A percentile compares a stretch with the other conserved stretches of the same genome.
Evolutionary conservation across 2,797 vertebrate genomes (phyloP).

Genomic region (Chaenodraco wilsoni): DNA sequence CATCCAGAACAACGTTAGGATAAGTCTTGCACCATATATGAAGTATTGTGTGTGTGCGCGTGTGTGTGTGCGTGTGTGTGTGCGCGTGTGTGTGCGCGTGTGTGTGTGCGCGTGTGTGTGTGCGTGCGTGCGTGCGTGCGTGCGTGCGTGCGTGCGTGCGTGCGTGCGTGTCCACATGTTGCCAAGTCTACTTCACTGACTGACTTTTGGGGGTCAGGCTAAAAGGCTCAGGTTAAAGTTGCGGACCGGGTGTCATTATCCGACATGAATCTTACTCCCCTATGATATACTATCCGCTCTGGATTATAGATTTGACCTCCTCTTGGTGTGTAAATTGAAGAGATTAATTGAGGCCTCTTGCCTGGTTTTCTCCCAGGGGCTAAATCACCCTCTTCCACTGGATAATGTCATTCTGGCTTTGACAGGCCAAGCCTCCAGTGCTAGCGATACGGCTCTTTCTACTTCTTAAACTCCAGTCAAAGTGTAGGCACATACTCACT

Average conservation of each 20-base stretch:
- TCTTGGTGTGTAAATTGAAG: conserved; percentile 57
- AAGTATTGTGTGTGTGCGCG: not conserved
- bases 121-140: no score
- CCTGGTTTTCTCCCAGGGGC: conserved; percentile 54
- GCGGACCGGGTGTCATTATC: conserved; percentile 61
- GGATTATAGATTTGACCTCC: conserved; percentile 70
- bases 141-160: conserved; percentile 17
- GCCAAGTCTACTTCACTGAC: conserved; percentile 36
- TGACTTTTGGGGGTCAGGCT: conserved; percentile 34
- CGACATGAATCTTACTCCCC: conserved; percentile 60
- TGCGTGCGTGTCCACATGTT: conserved; percentile 33
- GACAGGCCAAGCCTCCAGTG: conserved; percentile 55
- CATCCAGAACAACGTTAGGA: conserved; percentile 53
- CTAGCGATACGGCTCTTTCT: conserved; percentile 33
- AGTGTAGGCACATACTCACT: conserved; percentile 10
- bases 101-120: no score
- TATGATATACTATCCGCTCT: conserved; percentile 72
- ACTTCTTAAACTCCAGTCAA: conserved; percentile 11
- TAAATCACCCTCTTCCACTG: conserved; percentile 59
- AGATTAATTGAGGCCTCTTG: conserved; percentile 66
- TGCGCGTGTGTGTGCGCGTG: no score
- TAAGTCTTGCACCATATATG: conserved; percentile 16
- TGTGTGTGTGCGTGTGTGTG: no score
- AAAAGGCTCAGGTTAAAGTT: conserved; percentile 58
- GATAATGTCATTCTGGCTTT: conserved; percentile 60